Evolutionary conservation across 2,888 invertebrate genomes (phyloP).

Genomic region (Lasioglossum oenotherae): DNA sequence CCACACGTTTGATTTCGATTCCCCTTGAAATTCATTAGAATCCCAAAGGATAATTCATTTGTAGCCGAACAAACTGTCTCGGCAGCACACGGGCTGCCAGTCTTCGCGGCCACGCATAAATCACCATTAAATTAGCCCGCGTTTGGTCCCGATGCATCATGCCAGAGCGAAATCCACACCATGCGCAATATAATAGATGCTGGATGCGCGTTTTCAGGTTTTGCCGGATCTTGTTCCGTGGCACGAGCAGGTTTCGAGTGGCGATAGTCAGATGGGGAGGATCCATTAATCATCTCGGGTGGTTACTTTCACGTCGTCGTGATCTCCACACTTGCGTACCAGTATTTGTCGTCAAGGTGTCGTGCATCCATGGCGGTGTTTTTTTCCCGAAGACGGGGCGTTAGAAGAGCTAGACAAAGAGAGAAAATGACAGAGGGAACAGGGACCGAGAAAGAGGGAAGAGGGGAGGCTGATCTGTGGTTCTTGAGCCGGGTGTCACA

Average conservation of each 20-base stretch:
- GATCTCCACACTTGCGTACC: slow-evolving; percentile 65
- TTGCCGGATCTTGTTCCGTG: slow-evolving; percentile 14
- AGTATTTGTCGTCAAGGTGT: slow-evolving; percentile 32
- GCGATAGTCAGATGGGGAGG: slow-evolving; percentile 51
- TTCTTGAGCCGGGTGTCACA: slow-evolving; percentile 14
- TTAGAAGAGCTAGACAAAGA: too few species aligned
- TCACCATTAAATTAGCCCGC: slow-evolving; percentile 42
- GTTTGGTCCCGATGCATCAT: slow-evolving; percentile 17
- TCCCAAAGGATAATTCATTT: neutral
- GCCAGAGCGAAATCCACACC: slow-evolving; percentile 1
- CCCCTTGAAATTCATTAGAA: neutral
- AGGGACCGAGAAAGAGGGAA: neutral
- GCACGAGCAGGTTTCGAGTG: slow-evolving; percentile 12
- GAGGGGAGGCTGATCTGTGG: neutral
- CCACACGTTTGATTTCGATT: neutral
- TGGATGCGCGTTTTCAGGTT: slow-evolving; percentile 9
- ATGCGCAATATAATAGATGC: slow-evolving; percentile 26
- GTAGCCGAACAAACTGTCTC: slow-evolving; percentile 12
- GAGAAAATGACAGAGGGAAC: neutral
- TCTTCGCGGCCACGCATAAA: slow-evolving; percentile 18
- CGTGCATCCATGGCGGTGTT: slow-evolving; percentile 12
- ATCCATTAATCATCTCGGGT: slow-evolving; percentile 77
- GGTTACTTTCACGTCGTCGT: slow-evolving; percentile 75
- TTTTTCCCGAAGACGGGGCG: neutral
- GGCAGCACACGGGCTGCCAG: slow-evolving; percentile 1